Base-by-base conservation (phyloP, 1,140 invertebrate genomes). In the Lepidurus packardi region DNA sequence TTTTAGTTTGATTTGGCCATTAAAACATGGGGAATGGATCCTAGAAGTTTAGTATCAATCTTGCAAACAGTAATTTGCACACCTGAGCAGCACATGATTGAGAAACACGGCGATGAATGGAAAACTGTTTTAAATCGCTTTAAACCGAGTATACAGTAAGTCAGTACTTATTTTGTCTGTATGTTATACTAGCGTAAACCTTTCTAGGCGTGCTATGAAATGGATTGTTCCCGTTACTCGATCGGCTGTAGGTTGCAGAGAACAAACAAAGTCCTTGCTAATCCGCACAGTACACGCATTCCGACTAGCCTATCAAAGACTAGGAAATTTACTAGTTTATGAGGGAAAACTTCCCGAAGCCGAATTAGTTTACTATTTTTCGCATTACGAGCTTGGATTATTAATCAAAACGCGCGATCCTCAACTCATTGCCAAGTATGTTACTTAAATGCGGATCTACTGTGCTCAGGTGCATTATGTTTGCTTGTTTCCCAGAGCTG, bases 291-390 rank as follows among this genome's bases (percentile, higher is more conserved):
- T 89, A 0, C 89, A 94, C 81, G 87, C 87, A 81, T 81, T 92
- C 13, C 87, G 92, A 77, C 53, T 89, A 41, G 90, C 88, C 0
- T 90, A 89, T 80, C 84, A 85, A 53, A 83, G 84, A 53, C 83
- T 94, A 6, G 91, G 87, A 0, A 80, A 86, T 16, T 80, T 89
- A 25, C 86, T 94, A 84, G 86, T 88, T 0, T 80, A 82, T 1
- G 87, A 91, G 80, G 90, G 90, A 79, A 85, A 87, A 13, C 80
- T 95, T 16, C 92, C 92, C 0, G 86, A 90, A 73, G 81, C 83
- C 21, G 87, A 91, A 41, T 84, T 94, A 0, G 83, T 94, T 41
- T 93, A 89, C 83, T 92, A 89, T 84, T 85, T 95, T 74, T 90
- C 90, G 1, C 85, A 89, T 43, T 80, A 86, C 47, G 93, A 95